phyloP scores from a whole-genome alignment of 37 sponge, comb jelly and placozoan species.

The Halisarca cf. caerulea region DNA sequence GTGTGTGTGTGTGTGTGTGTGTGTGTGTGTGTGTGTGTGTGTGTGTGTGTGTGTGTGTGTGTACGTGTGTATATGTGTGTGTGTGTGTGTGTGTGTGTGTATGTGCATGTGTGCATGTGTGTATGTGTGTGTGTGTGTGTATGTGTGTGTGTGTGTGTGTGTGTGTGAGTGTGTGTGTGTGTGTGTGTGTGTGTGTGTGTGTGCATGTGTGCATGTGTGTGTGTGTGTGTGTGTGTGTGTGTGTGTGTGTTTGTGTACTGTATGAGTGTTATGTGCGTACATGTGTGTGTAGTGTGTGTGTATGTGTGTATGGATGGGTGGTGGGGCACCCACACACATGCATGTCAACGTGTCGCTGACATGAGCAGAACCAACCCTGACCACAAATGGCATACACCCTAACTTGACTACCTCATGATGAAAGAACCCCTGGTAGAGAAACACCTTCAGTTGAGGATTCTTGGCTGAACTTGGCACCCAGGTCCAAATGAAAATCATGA shows the following conservation, averaged over 20 bases:
- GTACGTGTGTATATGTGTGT: neutral
- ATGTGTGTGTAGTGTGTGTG: constrained; percentile 4
- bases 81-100: neutral
- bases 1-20: neutral
- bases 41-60: neutral
- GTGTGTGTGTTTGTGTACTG: neutral
- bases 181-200: neutral
- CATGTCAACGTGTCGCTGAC: too few species aligned
- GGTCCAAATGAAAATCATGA: too few species aligned
- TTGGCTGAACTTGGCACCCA: too few species aligned
- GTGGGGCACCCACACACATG: too few species aligned
- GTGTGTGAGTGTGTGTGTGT: neutral
- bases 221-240: too few species aligned
- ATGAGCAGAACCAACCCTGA: too few species aligned
- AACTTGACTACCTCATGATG: too few species aligned
- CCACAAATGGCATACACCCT: too few species aligned
- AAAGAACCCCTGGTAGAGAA: too few species aligned
- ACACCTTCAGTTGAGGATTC: too few species aligned
- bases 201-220: too few species aligned
- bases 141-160: neutral
- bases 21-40: neutral
- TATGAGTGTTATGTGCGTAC: too few species aligned
- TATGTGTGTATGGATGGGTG: neutral
- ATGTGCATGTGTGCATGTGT: neutral
- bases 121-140: neutral